Evolutionary conservation across 2,888 invertebrate genomes (phyloP).

Genomic region (Halocaridina rubra): DNA sequence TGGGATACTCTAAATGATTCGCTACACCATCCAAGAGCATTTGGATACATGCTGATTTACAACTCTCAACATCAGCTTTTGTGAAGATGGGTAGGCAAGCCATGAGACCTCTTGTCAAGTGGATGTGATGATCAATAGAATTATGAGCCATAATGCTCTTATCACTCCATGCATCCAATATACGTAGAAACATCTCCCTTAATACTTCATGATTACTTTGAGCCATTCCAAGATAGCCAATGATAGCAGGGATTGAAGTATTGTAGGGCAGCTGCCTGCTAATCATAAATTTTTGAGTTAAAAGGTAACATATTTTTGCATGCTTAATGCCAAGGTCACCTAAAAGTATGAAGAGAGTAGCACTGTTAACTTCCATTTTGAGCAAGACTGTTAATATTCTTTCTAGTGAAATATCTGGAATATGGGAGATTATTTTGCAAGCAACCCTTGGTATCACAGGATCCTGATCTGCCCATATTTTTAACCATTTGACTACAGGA

Average conservation of each 20-base stretch:
- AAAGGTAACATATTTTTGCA: slow-evolving; percentile 28
- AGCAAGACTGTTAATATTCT: slow-evolving; percentile 26
- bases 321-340: slow-evolving; percentile 26
- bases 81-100: slow-evolving; percentile 40
- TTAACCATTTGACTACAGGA: slow-evolving; percentile 28
- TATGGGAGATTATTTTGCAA: slow-evolving; percentile 29
- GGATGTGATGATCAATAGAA: slow-evolving; percentile 46
- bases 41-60: slow-evolving; percentile 14
- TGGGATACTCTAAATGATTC: slow-evolving; percentile 45
- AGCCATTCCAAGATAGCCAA: slow-evolving; percentile 27
- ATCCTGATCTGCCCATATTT: slow-evolving; percentile 6
- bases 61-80: slow-evolving; percentile 10
- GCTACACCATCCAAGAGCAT: slow-evolving; percentile 49
- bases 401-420: slow-evolving; percentile 32
- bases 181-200: slow-evolving; percentile 18
- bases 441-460: slow-evolving; percentile 34
- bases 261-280: background rate
- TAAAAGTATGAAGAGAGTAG: slow-evolving; percentile 16
- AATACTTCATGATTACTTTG: slow-evolving; percentile 24
- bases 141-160: slow-evolving; percentile 38
- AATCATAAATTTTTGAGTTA: slow-evolving; percentile 41
- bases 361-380: slow-evolving; percentile 4
- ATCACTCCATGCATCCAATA: slow-evolving; percentile 50
- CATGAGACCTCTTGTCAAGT: slow-evolving; percentile 46
- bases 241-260: slow-evolving; percentile 4